A percentile compares a stretch with the other conserved stretches of the same genome.
Evolutionary conservation across 2,888 invertebrate genomes (phyloP).

Genomic region (Glyphotaelius pellucidus): DNA sequence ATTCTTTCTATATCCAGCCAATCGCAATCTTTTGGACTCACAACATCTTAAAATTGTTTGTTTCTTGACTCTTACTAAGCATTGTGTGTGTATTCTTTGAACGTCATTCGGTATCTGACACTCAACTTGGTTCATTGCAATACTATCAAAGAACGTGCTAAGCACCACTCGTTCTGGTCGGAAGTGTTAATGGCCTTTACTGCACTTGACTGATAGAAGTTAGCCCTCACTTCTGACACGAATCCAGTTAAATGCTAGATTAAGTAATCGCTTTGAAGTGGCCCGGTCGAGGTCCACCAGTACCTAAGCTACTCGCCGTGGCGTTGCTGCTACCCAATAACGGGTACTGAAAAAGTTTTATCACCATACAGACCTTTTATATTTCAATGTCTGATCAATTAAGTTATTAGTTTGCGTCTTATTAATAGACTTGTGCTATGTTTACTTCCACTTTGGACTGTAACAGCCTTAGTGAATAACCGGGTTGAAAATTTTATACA

Average conservation of each 20-base stretch:
- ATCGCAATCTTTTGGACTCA: not conserved
- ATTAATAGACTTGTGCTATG: not conserved
- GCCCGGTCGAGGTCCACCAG: not conserved
- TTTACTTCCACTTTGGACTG: too few species aligned
- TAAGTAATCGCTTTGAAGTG: not conserved
- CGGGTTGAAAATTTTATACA: too few species aligned
- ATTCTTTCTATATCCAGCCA: too few species aligned
- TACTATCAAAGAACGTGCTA: not conserved
- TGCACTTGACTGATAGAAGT: not conserved
- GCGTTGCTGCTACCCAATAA: not conserved
- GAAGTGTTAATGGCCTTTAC: not conserved
- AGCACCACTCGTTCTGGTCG: not conserved
- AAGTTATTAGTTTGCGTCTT: not conserved
- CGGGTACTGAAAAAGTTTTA: not conserved
- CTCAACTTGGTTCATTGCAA: not conserved
- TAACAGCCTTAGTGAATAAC: too few species aligned
- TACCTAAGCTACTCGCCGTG: not conserved
- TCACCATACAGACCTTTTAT: not conserved
- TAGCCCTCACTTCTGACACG: not conserved
- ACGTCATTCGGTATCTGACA: not conserved
- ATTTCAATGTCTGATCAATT: not conserved
- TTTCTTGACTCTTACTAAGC: not conserved
- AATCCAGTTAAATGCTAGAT: slow-evolving; percentile 2
- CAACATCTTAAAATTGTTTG: not conserved
- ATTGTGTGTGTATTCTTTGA: not conserved